Conservation (phyloP, 35 echinoderm and acorn worm species). For the Apostichopus japonicus region DNA sequence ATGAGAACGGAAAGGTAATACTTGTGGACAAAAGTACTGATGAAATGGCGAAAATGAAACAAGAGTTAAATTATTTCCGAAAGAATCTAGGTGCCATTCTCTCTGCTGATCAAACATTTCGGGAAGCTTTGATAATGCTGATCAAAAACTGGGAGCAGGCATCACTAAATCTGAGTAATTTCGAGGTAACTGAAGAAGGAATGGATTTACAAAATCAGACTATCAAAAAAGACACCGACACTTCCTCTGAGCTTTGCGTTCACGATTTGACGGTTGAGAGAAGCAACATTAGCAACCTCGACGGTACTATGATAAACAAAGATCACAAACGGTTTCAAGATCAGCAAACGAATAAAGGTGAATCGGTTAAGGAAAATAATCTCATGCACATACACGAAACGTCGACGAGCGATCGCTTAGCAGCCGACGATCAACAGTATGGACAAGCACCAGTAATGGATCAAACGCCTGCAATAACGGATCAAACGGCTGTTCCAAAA, state of each 20-base stretch:
- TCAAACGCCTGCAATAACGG: no score
- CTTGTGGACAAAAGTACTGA: slow-evolving; percentile 2
- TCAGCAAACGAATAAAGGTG: no score
- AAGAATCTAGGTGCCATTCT: background rate
- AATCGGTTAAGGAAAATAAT: no score
- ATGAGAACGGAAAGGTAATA: slow-evolving; percentile 21
- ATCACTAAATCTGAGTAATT: background rate
- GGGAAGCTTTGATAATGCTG: background rate
- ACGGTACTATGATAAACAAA: no score
- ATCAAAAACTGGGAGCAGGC: slow-evolving; percentile 2
- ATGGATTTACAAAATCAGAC: background rate
- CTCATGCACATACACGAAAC: no score
- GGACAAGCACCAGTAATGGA: no score
- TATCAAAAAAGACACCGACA: background rate
- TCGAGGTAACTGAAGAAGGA: background rate
- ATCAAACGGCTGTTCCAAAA: no score
- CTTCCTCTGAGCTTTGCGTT: background rate
- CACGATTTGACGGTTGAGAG: background rate
- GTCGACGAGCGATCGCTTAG: no score
- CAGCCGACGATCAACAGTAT: no score
- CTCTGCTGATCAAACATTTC: slow-evolving; percentile 9
- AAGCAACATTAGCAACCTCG: no score
- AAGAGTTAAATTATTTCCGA: background rate
- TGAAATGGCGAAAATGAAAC: background rate
- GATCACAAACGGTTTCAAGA: no score